Evolutionary conservation across 2,797 vertebrate genomes (phyloP).

Genomic region (Lepus oiostolus): DNA sequence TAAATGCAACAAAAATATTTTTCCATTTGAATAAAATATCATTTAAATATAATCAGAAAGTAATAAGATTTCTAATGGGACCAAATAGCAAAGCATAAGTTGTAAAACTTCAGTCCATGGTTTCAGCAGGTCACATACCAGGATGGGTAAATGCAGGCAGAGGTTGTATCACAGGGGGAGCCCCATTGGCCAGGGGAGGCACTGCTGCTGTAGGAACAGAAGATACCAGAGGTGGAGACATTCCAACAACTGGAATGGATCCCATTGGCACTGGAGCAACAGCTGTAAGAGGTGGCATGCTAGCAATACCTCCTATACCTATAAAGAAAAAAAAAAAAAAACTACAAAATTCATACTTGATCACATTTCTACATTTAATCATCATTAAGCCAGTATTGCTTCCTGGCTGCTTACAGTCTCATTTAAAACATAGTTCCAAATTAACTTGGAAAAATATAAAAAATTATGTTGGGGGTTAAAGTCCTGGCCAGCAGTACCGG

Average conservation of each 20-base stretch:
- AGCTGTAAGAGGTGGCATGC: slow-evolving; percentile 91
- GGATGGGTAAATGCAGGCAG: slow-evolving; percentile 95
- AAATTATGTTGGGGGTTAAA: background rate
- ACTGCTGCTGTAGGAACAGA: slow-evolving; percentile 92
- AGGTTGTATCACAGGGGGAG: slow-evolving; percentile 95
- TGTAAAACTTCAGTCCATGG: background rate
- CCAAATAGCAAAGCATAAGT: background rate
- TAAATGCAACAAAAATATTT: background rate
- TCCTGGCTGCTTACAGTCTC: background rate
- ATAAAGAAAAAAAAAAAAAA: slow-evolving; percentile 69
- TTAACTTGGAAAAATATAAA: background rate
- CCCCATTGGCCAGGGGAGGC: slow-evolving; percentile 95
- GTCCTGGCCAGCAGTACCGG: too few species aligned
- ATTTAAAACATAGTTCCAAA: background rate
- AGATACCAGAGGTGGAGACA: slow-evolving; percentile 96
- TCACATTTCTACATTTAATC: background rate
- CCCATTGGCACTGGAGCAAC: slow-evolving; percentile 95
- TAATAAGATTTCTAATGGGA: background rate
- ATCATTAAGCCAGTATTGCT: background rate
- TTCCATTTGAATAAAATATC: background rate
- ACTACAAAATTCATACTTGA: background rate
- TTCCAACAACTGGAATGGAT: slow-evolving; percentile 94
- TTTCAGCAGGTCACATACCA: slow-evolving; percentile 89
- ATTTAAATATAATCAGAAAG: background rate
- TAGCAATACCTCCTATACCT: slow-evolving; percentile 93